These are phyloP conservation scores for Tokudaia muenninki DNA, from an alignment of 2,797 vertebrate genomes.

Conservation along the genomic window DNA sequence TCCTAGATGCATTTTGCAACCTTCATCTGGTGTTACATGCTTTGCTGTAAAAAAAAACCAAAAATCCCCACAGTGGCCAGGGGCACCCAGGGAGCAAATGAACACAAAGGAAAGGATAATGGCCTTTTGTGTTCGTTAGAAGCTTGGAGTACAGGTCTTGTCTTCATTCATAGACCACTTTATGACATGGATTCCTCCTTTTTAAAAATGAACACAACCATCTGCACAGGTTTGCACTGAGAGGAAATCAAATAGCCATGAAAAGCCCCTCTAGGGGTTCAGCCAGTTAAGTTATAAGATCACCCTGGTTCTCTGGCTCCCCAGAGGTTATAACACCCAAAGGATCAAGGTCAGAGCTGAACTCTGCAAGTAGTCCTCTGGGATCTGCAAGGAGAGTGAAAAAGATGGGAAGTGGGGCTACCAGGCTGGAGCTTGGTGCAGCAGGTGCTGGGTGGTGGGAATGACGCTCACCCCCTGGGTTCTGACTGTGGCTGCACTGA, in stretches of 20 bases:
- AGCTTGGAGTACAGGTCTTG: not conserved
- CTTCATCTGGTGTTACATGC: not conserved
- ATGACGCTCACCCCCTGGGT: fast-evolving
- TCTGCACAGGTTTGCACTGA: not conserved
- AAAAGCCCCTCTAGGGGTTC: not conserved
- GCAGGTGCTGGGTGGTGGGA: not conserved
- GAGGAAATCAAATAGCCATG: not conserved
- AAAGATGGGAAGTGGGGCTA: not conserved
- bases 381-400: not conserved
- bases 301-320: not conserved
- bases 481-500: not conserved
- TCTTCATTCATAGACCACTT: not conserved
- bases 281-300: not conserved
- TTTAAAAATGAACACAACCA: not conserved
- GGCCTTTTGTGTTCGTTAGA: slow-evolving; percentile 44
- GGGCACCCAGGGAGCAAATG: not conserved
- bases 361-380: not conserved
- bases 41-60: not conserved
- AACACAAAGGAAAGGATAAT: not conserved
- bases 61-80: not conserved
- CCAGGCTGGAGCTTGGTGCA: not conserved
- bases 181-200: not conserved
- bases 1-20: not conserved
- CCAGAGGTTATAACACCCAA: not conserved
- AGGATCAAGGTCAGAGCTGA: not conserved